Base-by-base conservation (phyloP, 2,113 vertebrate genomes). In the Ia io region DNA sequence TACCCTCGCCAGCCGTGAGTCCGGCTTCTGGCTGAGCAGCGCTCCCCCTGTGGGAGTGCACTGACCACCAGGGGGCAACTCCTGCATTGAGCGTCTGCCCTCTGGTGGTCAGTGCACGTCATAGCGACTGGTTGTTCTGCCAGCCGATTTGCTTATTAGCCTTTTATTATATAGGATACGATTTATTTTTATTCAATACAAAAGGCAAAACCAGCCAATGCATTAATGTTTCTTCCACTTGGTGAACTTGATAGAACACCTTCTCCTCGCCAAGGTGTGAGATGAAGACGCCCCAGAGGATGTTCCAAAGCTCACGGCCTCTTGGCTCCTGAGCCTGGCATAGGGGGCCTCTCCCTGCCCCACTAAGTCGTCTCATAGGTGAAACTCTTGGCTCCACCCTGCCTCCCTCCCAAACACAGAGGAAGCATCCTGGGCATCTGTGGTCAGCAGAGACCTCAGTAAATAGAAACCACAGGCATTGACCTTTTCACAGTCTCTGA, bases 151-250 rank as follows among this genome's bases (percentile, higher is more conserved):
- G 59, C 25, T 1, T 61, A 61, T 11, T 28, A 61, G 23, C 56
- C 56, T 61, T 61, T 61, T 61, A 61, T 28, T 61, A 61, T 61
- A 61, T 23, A 61, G 59, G 25, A 61, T 61, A 61, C 11, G 10
- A 67, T 51, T 79, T 83, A 74, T 97, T 96, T 90, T 73, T 49
- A 56, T 25, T 35, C n/a, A 83, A 87, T 84, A 61, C 30, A 88
- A 32, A 95, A 87, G 0, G 0, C 40, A 78, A 56, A 69, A 0
- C 0, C 78, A 49, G 0, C 9, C 16, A 20, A 42, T 49, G 12
- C 12, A 6, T 56, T 65, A 23, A 84, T 2, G 25, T 3, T 28
- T 80, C 61, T 95, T 61, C 79, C 14, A 40, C 13, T 59, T 84
- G 40, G 92, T 84, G 37, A 17, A 83, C 71, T 47, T 9, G 59